Evolutionary conservation across 2,888 invertebrate genomes (phyloP).

Genomic region (Sinodicranocentrus sp.): DNA sequence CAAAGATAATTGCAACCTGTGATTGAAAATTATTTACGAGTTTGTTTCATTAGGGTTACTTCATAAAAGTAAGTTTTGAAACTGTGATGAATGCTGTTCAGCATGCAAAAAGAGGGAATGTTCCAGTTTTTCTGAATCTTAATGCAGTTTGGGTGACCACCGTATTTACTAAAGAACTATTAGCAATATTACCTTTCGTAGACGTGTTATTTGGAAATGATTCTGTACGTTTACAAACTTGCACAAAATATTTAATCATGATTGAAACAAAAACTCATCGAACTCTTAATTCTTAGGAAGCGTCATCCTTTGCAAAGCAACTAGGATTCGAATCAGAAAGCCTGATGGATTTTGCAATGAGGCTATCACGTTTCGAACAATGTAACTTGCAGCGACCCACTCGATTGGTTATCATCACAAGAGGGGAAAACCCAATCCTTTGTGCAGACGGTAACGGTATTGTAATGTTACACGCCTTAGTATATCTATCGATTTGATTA

Average conservation of each 20-base stretch:
- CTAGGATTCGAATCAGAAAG: not conserved
- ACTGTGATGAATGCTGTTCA: slow-evolving; percentile 90
- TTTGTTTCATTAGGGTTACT: slow-evolving; percentile 88
- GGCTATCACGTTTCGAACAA: too few relatives aligned
- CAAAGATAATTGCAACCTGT: too few relatives aligned
- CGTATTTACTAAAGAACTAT: slow-evolving; percentile 89
- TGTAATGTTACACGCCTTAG: too few relatives aligned
- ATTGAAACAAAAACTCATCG: too few relatives aligned
- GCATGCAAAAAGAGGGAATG: slow-evolving; percentile 84
- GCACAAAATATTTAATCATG: too few relatives aligned
- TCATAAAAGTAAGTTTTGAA: slow-evolving; percentile 95
- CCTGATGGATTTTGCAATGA: too few relatives aligned
- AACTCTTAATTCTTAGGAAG: too few relatives aligned
- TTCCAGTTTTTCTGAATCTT: slow-evolving; percentile 91
- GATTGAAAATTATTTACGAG: too few relatives aligned
- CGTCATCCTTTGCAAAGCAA: not conserved
- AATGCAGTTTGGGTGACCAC: slow-evolving; percentile 97
- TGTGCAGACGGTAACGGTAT: slow-evolving; percentile 81
- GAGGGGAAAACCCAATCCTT: slow-evolving; percentile 39
- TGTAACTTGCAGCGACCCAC: too few relatives aligned
- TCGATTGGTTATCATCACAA: slow-evolving; percentile 21
- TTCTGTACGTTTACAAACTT: slow-evolving; percentile 81
- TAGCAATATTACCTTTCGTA: slow-evolving; percentile 91
- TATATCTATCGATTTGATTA: too few relatives aligned
- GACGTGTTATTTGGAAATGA: slow-evolving; percentile 98